Percentiles rank a stretch among this genome's conserved stretches.
Conservation (phyloP, 2,888 invertebrate genomes). For the Nomada lathburiana region DNA sequence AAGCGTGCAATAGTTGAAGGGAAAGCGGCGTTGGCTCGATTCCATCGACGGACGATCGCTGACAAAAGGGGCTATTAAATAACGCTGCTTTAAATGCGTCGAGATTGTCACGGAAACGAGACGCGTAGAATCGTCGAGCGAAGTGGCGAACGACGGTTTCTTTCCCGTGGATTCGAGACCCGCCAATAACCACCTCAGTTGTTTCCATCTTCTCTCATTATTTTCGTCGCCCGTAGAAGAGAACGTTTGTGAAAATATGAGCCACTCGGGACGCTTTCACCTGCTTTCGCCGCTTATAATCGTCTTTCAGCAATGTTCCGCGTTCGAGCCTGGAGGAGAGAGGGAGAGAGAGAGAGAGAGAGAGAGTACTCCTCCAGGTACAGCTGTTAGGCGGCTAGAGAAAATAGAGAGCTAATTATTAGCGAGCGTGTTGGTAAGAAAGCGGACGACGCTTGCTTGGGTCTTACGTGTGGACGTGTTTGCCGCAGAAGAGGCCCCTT, state of each 20-base stretch:
- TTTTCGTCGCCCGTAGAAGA: slow-evolving; percentile 8
- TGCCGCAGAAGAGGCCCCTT: neutral
- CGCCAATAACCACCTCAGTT: neutral
- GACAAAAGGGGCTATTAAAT: too few species aligned
- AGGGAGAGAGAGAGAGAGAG: slow-evolving; percentile 6
- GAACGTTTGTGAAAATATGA: slow-evolving; percentile 20
- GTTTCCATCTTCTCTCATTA: slow-evolving; percentile 15
- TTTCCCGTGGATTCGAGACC: neutral
- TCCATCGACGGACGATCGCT: neutral
- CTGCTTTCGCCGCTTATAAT: slow-evolving; percentile 38
- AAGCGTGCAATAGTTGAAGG: neutral
- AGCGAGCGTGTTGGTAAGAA: slow-evolving; percentile 28
- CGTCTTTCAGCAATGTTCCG: slow-evolving; percentile 33
- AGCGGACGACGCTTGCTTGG: slow-evolving; percentile 11
- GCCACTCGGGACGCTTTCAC: slow-evolving; percentile 40
- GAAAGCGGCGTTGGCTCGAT: neutral
- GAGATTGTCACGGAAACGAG: neutral
- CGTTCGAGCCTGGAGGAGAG: slow-evolving; percentile 30
- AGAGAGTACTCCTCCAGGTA: neutral
- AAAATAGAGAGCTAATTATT: slow-evolving; percentile 18
- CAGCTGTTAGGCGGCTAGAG: neutral
- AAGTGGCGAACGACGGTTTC: neutral
- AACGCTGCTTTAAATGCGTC: neutral
- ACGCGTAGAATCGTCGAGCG: neutral
- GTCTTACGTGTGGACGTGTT: slow-evolving; percentile 1